Evolutionary conservation across 2,113 vertebrate species (phyloP).

Genomic region (Columba livia): DNA sequence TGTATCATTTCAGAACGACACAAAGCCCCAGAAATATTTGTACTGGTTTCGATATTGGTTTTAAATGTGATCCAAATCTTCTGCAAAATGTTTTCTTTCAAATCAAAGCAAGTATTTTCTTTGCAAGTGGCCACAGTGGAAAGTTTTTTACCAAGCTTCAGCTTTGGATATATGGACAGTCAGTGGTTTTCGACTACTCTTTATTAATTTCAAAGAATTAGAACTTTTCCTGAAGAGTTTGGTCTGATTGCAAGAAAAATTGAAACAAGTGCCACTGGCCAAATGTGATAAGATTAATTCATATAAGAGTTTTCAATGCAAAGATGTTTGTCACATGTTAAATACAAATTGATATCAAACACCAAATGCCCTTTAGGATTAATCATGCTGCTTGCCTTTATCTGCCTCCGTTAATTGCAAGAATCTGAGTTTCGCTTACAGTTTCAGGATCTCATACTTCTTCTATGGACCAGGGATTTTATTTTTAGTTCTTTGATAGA

Average conservation of each 20-base stretch:
- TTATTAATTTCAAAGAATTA: not conserved
- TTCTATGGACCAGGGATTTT: not conserved
- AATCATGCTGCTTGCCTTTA: not conserved
- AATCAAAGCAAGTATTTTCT: not conserved
- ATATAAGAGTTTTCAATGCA: not conserved
- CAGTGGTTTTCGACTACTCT: not conserved
- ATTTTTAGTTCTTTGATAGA: slow-evolving; percentile 27
- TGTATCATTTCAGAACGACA: not conserved
- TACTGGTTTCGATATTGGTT: not conserved
- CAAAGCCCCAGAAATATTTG: not conserved
- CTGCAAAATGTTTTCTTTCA: not conserved
- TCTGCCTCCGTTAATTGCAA: not conserved
- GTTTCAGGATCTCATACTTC: not conserved
- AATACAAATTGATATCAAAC: not conserved
- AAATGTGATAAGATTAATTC: not conserved
- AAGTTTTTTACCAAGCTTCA: not conserved
- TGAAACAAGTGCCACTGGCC: not conserved
- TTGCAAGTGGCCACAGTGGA: not conserved
- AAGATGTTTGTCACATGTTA: not conserved
- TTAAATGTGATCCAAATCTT: not conserved
- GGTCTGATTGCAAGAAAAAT: not conserved
- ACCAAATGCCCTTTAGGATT: not conserved
- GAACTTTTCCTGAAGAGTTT: not conserved
- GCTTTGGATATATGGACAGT: accelerated
- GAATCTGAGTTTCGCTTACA: not conserved